Base-by-base conservation (phyloP, 2,797 vertebrate genomes). In the Chlorospingus semifuscus region DNA sequence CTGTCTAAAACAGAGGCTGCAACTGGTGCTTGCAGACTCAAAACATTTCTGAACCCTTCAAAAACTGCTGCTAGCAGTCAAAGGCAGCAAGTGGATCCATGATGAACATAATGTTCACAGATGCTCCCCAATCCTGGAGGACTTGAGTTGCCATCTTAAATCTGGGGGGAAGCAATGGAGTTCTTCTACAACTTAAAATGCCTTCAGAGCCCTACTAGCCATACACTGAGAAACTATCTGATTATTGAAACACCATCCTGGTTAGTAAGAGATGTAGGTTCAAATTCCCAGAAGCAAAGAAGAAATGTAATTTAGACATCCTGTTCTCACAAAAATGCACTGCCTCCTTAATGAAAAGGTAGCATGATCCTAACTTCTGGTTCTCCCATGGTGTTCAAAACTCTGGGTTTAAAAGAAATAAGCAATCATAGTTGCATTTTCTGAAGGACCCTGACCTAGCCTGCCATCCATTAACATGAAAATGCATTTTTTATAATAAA, bases 251-350 rank as follows among this genome's bases (percentile, higher is more conserved):
- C 32, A 49, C 11, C 18, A 21, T 57, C 34, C 34, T 92, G 50
- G 12, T 83, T 77, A 78, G 49, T 68, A 70, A 44, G 2, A 83
- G n/a, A 70, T 16, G 24, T 8, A 27, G 17, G 34, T 52, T 93
- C 60, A 64, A 74, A 85, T 39, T 83, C 79, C 68, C 75, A 92
- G 30, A 92, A 70, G 44, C 32, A 89, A 86, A 77, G 24, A 59
- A 85, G 46, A 89, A 93, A 66, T 46, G 27, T 39, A 46, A 87
- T 68, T 75, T 81, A 52, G 26, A 74, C 21, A 49, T 64, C 68
- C 34, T 59, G 20, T 47, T 74, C 63, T 85, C 6, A 0, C 7
- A 24, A 42, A 87, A 87, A 77, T 47, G 20, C 57, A 79, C 66
- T 64, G 77, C 66, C 26, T 87, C 42, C 44, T 49, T 76, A 47